Percentiles rank a stretch among this genome's conserved stretches.
phyloP scores from a whole-genome alignment of 2,113 vertebrate species.

The Progne subis region DNA sequence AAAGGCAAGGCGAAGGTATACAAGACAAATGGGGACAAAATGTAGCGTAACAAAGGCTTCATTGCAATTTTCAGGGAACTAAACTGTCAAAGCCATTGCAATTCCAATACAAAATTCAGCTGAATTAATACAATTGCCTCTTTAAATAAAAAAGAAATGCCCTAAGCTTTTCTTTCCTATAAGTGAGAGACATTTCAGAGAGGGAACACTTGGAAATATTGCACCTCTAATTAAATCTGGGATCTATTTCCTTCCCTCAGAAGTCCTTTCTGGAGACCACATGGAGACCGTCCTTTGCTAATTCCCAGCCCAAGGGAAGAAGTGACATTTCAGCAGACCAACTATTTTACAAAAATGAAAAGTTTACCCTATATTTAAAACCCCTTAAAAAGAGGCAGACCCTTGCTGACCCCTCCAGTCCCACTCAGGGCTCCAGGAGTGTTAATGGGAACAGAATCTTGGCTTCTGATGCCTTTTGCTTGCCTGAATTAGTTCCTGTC shows the following conservation, averaged over 20 bases:
- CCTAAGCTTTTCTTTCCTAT: neutral
- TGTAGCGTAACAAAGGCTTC: neutral
- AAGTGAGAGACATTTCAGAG: neutral
- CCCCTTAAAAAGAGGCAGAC: neutral
- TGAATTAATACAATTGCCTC: slow-evolving; percentile 31
- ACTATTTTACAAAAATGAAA: neutral
- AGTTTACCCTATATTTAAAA: neutral
- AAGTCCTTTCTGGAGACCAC: neutral
- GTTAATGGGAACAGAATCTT: neutral
- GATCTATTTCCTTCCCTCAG: neutral
- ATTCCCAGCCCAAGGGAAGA: neutral
- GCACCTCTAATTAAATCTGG: neutral
- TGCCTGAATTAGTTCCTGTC: neutral
- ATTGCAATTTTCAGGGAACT: slow-evolving; percentile 25
- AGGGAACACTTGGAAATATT: neutral
- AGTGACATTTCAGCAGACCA: neutral
- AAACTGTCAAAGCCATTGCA: neutral
- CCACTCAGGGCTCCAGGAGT: neutral
- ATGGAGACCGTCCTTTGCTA: neutral
- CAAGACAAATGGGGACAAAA: slow-evolving; percentile 53
- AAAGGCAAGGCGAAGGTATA: slow-evolving; percentile 35
- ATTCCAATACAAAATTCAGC: slow-evolving; percentile 18
- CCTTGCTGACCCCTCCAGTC: neutral
- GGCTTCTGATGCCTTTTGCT: neutral
- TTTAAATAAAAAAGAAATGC: neutral